Evolutionary conservation across 2,888 invertebrate species (phyloP), one percentile per base, ranked within the genome.

Genomic region (Xanthostigma xanthostigma): DNA sequence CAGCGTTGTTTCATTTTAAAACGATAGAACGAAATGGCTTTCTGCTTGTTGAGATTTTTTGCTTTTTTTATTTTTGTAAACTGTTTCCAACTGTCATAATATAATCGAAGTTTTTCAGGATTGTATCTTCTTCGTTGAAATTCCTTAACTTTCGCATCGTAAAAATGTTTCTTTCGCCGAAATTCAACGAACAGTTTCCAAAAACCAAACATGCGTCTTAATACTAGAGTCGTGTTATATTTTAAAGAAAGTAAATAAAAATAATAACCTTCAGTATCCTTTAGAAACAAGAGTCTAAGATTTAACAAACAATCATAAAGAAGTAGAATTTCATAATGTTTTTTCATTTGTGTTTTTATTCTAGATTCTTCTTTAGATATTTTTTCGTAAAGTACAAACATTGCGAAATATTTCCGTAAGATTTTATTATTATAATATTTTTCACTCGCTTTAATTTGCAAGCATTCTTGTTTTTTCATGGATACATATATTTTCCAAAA

Each of bases 101-200:
- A 58, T 34, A 44, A 41, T 12, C 48, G 49, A 40, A 59, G 51
- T 13, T 49, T 41, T 50, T 57, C 51, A 6, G 53, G 51, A 40
- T 55, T 53, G 35, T 55, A 54, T 48, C 58, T 60, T 13, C 48
- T 52, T 51, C 54, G 54, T 35, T 59, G 60, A 54, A 57, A 57
- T 27, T 50, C 36, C 49, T 51, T 41, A n/a, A 58, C 57, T 35
- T 54, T 50, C 11, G 45, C 34, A 8, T 51, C 36, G 48, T 54
- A 50, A 37, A 52, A 44, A 40, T 53, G 55, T 42, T 57, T 55
- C 11, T 53, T 11, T 44, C 45, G 48, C 46, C 44, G 51, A 36
- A 51, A 49, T 50, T 51, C 48, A 8, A 51, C 44, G 42, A 53
- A 59, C 33, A 53, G 44, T 50, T 55, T 55, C 41, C 41, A 41